Evolutionary conservation across 2,797 vertebrate species (phyloP).

Genomic region (Poeciliopsis presidionis): DNA sequence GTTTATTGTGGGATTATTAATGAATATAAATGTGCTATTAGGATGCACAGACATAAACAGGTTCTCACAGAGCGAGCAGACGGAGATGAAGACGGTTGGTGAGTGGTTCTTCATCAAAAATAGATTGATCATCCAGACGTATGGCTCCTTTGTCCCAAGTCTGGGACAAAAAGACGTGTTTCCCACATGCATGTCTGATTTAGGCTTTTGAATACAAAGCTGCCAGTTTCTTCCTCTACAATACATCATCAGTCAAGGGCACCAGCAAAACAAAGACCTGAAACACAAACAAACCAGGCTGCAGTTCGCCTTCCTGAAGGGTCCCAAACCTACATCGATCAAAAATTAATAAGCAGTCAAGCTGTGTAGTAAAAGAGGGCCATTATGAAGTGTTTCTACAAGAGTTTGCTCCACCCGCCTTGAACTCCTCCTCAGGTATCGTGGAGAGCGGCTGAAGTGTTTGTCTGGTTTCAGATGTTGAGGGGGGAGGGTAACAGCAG

Average conservation of each 20-base stretch:
- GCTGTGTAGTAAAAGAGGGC: constrained; percentile 52
- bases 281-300: constrained; percentile 26
- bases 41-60: not conserved
- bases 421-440: constrained; percentile 10
- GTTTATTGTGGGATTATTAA: constrained; percentile 47
- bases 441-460: constrained; percentile 18
- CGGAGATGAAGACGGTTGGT: not conserved
- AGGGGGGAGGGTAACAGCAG: not conserved
- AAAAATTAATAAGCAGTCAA: constrained; percentile 66
- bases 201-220: constrained; percentile 6
- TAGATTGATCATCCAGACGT: constrained; percentile 54
- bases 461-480: constrained; percentile 22
- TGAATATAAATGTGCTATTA: constrained; percentile 47
- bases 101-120: constrained; percentile 71
- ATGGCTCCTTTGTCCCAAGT: constrained; percentile 63
- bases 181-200: constrained; percentile 18
- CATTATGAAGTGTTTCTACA: constrained; percentile 48
- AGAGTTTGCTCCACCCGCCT: not conserved
- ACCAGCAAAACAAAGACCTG: constrained; percentile 58
- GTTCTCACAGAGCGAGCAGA: constrained; percentile 16
- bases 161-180: constrained; percentile 44
- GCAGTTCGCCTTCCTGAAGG: constrained; percentile 37
- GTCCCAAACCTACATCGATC: constrained; percentile 46
- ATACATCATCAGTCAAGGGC: constrained; percentile 41
- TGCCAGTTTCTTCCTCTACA: constrained; percentile 18